Base-by-base conservation (phyloP, 2,888 invertebrate genomes). In the Nineta flava region DNA sequence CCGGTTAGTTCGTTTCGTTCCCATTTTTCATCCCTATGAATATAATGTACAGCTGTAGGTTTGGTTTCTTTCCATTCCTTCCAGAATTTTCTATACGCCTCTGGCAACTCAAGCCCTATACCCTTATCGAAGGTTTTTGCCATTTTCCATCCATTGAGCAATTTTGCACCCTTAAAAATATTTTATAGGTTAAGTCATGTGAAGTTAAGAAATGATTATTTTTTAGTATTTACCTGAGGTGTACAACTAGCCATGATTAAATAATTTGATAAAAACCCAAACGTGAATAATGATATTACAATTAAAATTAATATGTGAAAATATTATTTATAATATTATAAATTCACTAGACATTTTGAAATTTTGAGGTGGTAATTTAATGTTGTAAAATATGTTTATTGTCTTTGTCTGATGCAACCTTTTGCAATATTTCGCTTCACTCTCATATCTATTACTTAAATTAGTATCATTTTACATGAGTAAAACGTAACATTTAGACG, bases 21-120 rank as follows among this genome's bases (percentile, higher is more conserved):
- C 77, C 82, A 91, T 61, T 75, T 77, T 19, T 80, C 83, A 57
- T 79, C 73, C 61, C 82, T 77, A 35, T 84, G 81, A 46, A 84
- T 74, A 62, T 83, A 88, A 63, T 81, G 78, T 17, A 81, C 76
- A 40, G 79, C 72, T 17, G 68, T 59, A 1, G 76, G 74, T 54
- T 74, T 71, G 48, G 77, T 70, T 1, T 76, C 57, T 63, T 82
- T 84, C 87, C 91, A 90, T 71, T 92, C 90, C 52, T 71, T 73
- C 76, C 83, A 88, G 66, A 91, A 92, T 60, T 88, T 90, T 61
- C 79, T 83, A 60, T 91, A 92, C 1, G 82, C 85, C 52, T 78
- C 76, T 1, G 92, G 92, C 48, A 91, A 65, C 55, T 74, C 72
- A 1, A 78, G 66, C 6, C 81, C 85, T 53, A 81, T 67, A 1